Conservation (phyloP, 2,797 vertebrate species). For the Scarus forsteni region DNA sequence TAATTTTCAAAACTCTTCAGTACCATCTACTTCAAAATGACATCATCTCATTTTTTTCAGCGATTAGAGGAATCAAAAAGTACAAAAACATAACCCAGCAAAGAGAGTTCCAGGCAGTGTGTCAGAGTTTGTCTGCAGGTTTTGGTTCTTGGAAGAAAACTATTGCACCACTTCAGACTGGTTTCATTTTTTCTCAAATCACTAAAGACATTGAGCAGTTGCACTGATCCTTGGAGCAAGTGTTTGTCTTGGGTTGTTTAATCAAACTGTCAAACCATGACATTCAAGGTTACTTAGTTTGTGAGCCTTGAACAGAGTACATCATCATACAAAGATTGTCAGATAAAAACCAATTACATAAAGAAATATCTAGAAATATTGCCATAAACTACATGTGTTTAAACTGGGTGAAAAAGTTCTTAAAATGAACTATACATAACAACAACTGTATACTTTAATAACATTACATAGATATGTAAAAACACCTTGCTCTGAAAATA, state of each 20-base stretch:
- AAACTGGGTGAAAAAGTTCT: constrained; percentile 63
- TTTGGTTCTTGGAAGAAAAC: too few species aligned
- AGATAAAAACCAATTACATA: constrained; percentile 76
- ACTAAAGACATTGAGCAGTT: neutral
- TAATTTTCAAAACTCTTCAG: too few species aligned
- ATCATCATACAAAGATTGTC: constrained; percentile 77
- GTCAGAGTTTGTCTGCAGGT: too few species aligned
- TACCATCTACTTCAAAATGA: too few species aligned
- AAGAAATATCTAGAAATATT: constrained; percentile 64
- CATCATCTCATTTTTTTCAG: too few species aligned
- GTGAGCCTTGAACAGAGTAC: constrained; percentile 60
- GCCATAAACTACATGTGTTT: constrained; percentile 70
- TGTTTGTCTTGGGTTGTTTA: constrained; percentile 66
- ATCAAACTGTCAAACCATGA: constrained; percentile 71
- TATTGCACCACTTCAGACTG: too few species aligned
- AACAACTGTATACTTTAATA: constrained; percentile 73
- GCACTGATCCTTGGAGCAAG: constrained; percentile 1
- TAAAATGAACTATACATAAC: constrained; percentile 71
- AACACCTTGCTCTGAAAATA: constrained; percentile 80
- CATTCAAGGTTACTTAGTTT: constrained; percentile 48
- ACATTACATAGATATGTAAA: constrained; percentile 76
- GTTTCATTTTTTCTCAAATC: too few species aligned
- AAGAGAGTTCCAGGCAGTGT: too few species aligned
- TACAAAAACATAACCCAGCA: too few species aligned
- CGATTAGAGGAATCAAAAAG: too few species aligned